Percentiles rank a stretch among this genome's conserved stretches.
Conservation (phyloP, 1,140 invertebrate species). For the Alviniconcha marisindica region DNA sequence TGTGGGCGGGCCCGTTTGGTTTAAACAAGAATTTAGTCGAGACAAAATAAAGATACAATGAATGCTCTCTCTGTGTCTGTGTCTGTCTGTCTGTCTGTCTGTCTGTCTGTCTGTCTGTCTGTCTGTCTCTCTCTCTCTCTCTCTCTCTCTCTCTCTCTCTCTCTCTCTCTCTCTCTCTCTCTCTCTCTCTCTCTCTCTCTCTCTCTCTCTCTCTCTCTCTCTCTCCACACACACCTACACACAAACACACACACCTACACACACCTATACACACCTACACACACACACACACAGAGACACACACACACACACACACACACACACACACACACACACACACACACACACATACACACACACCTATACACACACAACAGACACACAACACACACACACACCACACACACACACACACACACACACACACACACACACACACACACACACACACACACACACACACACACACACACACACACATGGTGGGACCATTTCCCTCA, state of each 20-base stretch:
- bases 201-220: slow-evolving; percentile 2
- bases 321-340: slow-evolving; percentile 26
- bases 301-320: slow-evolving; percentile 7
- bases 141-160: background rate
- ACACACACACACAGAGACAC: background rate
- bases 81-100: no score
- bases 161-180: background rate
- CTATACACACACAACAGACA: background rate
- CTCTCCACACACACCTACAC: background rate
- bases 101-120: no score
- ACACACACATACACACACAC: background rate
- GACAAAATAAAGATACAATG: no score
- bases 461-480: no score
- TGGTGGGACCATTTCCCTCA: no score
- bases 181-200: background rate
- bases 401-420: slow-evolving; percentile 22
- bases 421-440: slow-evolving; percentile 1
- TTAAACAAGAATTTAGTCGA: no score
- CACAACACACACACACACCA: slow-evolving; percentile 5
- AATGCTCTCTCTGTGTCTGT: no score
- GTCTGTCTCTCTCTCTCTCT: background rate
- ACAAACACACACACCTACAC: background rate
- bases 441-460: background rate
- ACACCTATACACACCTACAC: background rate
- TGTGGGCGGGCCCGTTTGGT: no score